A percentile compares a stretch with the other conserved stretches of the same genome.
Conservation (phyloP, 2,888 invertebrate species). For the Drosophila crucigera region DNA sequence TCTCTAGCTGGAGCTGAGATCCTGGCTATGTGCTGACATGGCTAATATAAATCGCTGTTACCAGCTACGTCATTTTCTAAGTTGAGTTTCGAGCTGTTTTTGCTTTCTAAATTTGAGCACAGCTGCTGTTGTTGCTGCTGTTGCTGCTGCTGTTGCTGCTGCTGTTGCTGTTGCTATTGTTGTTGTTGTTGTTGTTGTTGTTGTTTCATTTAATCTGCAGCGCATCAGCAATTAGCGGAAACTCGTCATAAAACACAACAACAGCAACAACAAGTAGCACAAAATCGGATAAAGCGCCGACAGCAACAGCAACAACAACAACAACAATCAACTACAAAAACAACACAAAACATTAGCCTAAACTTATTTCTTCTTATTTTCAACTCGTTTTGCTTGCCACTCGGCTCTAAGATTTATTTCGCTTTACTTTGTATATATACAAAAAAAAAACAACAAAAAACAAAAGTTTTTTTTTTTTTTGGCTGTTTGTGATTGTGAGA, state of each 20-base stretch:
- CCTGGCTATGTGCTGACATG: background rate
- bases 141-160: too few relatives aligned
- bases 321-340: slow-evolving; percentile 26
- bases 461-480: slow-evolving; percentile 16
- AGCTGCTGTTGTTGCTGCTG: slow-evolving; percentile 45
- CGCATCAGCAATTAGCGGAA: slow-evolving; percentile 82
- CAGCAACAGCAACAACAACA: slow-evolving; percentile 62
- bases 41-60: background rate
- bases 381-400: slow-evolving; percentile 69
- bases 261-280: slow-evolving; percentile 39
- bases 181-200: slow-evolving; percentile 22
- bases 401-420: slow-evolving; percentile 78
- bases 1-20: background rate
- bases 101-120: slow-evolving; percentile 42
- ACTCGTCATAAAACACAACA: slow-evolving; percentile 77
- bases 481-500: slow-evolving; percentile 70
- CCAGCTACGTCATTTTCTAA: slow-evolving; percentile 20
- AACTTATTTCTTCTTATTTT: slow-evolving; percentile 59
- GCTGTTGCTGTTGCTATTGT: slow-evolving; percentile 29
- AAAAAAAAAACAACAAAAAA: background rate
- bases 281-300: slow-evolving; percentile 79
- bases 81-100: slow-evolving; percentile 1
- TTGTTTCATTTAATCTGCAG: slow-evolving; percentile 74
- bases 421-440: slow-evolving; percentile 60
- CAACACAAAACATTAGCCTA: slow-evolving; percentile 66